Percentiles rank a stretch among this genome's conserved stretches.
These are phyloP conservation scores for Pao palembangensis DNA, from an alignment of 2,113 vertebrate species.

Conservation along the genomic window DNA sequence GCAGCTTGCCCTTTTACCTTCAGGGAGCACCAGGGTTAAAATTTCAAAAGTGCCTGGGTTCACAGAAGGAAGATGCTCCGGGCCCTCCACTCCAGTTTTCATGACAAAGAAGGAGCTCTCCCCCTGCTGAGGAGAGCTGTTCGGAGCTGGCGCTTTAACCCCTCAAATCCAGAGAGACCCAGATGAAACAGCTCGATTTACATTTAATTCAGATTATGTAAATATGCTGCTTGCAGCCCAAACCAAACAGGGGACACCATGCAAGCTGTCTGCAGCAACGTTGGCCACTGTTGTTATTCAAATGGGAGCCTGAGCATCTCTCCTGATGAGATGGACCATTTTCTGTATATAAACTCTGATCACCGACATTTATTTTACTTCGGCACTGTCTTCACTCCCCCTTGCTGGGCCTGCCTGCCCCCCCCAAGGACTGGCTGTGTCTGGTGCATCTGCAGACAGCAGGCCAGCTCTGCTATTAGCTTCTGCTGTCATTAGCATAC, in stretches of 20 bases:
- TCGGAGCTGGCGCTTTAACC: slow-evolving; percentile 64
- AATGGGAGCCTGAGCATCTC: slow-evolving; percentile 36
- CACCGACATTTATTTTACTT: slow-evolving; percentile 36
- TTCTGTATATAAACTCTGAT: slow-evolving; percentile 32
- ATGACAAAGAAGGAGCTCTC: slow-evolving; percentile 46
- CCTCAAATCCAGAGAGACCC: slow-evolving; percentile 61
- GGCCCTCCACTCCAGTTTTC: slow-evolving; percentile 50
- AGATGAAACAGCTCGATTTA: slow-evolving; percentile 73
- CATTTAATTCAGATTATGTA: slow-evolving; percentile 79
- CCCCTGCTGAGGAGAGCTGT: slow-evolving; percentile 49
- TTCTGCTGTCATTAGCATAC: slow-evolving; percentile 45
- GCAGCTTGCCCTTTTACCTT: slow-evolving; percentile 33
- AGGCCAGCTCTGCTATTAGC: slow-evolving; percentile 28
- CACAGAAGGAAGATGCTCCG: slow-evolving; percentile 47
- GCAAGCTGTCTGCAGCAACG: slow-evolving; percentile 43
- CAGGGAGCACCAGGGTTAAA: slow-evolving; percentile 56
- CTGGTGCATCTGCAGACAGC: slow-evolving; percentile 23
- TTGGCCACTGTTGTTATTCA: slow-evolving; percentile 65
- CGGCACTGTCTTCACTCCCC: slow-evolving; percentile 28
- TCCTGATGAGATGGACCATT: slow-evolving; percentile 32
- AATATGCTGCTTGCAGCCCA: slow-evolving; percentile 64
- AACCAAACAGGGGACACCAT: slow-evolving; percentile 55
- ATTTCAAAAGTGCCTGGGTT: slow-evolving; percentile 33
- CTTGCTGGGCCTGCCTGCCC: slow-evolving; percentile 40
- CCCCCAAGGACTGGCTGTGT: slow-evolving; percentile 23